Evolutionary conservation across 2,797 vertebrate genomes (phyloP), one percentile per base, ranked within the genome.

Genomic region (Acrocephalus scirpaceus): DNA sequence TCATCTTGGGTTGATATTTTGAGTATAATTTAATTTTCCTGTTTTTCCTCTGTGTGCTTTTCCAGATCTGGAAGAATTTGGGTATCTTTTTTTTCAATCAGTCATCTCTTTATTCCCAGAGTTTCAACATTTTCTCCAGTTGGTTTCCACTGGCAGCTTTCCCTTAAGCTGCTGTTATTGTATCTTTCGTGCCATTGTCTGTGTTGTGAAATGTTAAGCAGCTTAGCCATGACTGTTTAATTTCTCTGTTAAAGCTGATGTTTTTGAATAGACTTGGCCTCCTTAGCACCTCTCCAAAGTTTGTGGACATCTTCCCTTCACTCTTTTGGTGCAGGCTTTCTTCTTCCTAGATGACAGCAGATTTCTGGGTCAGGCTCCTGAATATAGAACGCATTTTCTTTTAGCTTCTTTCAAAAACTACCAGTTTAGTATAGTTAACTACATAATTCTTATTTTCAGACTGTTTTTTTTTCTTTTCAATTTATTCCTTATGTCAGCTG

Each of bases 161-260:
- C 83, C 74, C 60, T 47, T 70, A 75, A 95, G 80, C 88, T 84
- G 87, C 27, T 75, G 69, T 95, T 96, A 77, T 4, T 95, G 48
- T 96, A 69, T 86, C 58, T 93, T 95, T 88, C 12, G 1, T 93
- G 73, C 80, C 60, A 53, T 92, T 96, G 93, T 93, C 83, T 84
- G 61, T 90, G 50, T 58, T 86, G 66, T 56, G 86, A 87, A 81
- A 89, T 92, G 74, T 84, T 97, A 90, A 96, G 74, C 84, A 86
- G 90, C 90, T 95, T 95, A 94, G 51, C 83, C n/a, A 42, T 50
- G 45, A 87, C 77, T 95, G 32, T 86, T 93, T 95, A 95, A 94
- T 95, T 96, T 94, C 69, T 74, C 73, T 78, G 25, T 83, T 90
- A 75, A 81, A 93, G 73, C 57, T 25, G 4, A 12, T 72, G 60